phyloP scores from a whole-genome alignment of 2,113 vertebrate species.

The Macrotus californicus region DNA sequence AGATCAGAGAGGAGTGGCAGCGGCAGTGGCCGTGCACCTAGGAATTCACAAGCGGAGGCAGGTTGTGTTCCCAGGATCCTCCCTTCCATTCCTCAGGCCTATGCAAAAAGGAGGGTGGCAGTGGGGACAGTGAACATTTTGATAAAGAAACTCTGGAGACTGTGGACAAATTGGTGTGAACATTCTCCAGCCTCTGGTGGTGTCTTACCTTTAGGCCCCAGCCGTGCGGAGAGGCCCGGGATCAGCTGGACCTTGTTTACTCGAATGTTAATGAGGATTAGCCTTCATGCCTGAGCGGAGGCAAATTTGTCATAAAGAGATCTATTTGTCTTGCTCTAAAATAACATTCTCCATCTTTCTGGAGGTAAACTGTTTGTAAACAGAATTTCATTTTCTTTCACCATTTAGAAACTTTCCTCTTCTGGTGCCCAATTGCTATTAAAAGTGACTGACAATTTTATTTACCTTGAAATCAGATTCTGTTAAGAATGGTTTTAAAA shows the following conservation, averaged over 20 bases:
- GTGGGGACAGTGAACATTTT: neutral
- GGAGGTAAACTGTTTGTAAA: slow-evolving; percentile 10
- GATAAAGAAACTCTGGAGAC: neutral
- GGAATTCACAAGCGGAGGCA: accelerated
- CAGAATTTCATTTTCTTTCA: slow-evolving; percentile 48
- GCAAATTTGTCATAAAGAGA: slow-evolving; percentile 29
- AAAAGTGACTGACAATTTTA: slow-evolving; percentile 11
- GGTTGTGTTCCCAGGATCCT: accelerated
- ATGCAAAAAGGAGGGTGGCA: accelerated
- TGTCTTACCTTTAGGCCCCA: neutral
- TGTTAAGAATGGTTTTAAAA: neutral
- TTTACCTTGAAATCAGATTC: slow-evolving; percentile 42
- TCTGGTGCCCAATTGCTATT: slow-evolving; percentile 29
- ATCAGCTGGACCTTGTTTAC: neutral
- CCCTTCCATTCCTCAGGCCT: neutral
- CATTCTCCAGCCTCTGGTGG: neutral
- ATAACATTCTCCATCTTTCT: neutral
- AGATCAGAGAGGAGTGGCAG: accelerated
- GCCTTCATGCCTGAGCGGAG: neutral
- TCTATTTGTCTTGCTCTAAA: slow-evolving; percentile 38
- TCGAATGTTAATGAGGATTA: neutral
- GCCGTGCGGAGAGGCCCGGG: neutral
- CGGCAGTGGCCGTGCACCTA: accelerated
- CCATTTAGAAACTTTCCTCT: slow-evolving; percentile 42
- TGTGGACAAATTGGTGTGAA: neutral